These are phyloP conservation scores for Norana najaformis DNA, from an alignment of 2,888 invertebrate species.

Conservation along the genomic window DNA sequence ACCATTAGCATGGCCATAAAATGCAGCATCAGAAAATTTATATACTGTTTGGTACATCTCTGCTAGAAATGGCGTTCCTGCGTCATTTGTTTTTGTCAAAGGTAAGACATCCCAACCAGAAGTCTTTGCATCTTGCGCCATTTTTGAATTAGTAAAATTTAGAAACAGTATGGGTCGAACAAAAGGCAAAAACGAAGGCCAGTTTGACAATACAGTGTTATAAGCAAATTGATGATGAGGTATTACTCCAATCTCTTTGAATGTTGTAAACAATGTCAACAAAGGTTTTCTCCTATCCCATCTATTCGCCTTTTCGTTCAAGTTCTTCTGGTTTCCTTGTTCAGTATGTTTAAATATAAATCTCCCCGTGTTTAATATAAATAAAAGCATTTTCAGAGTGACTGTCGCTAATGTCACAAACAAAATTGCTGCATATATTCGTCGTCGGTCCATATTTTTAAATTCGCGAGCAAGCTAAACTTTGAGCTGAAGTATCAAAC, in stretches of 20 bases:
- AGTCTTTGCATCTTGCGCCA: not conserved
- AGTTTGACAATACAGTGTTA: not conserved
- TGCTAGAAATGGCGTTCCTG: conserved; percentile 29
- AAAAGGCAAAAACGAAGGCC: conserved; percentile 17
- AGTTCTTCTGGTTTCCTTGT: too few species aligned
- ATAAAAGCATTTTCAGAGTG: too few species aligned
- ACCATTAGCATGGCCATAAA: conserved; percentile 36
- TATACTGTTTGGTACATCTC: conserved; percentile 19
- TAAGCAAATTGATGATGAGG: not conserved
- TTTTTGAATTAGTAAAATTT: not conserved
- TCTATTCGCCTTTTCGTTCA: too few species aligned
- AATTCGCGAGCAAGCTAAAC: too few species aligned
- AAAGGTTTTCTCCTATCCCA: too few species aligned
- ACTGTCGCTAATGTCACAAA: too few species aligned
- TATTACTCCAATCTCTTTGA: not conserved
- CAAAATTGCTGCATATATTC: too few species aligned
- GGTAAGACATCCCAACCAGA: conserved; percentile 28
- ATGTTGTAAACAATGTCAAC: not conserved
- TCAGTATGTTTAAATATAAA: too few species aligned
- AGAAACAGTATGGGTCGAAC: conserved; percentile 17
- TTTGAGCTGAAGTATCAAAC: too few species aligned
- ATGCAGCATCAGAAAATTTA: not conserved
- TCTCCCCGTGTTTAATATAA: too few species aligned
- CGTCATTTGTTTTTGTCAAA: not conserved
- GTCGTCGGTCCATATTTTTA: too few species aligned